These are phyloP conservation scores for Brachypalpus laphriformis DNA, from an alignment of 2,888 invertebrate genomes.

Conservation along the genomic window DNA sequence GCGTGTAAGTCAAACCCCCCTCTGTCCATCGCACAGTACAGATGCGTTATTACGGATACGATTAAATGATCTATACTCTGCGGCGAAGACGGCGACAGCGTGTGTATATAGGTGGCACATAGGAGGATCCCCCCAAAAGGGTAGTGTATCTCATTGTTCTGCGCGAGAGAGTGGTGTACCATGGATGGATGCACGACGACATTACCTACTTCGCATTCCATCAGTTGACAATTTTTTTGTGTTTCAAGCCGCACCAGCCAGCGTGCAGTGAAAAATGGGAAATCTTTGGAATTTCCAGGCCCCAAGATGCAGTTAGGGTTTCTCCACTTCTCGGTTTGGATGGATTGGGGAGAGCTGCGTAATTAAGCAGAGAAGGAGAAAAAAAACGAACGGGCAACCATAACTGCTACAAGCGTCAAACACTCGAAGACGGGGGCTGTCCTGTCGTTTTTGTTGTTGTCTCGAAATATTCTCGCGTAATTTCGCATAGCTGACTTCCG, in stretches of 20 bases:
- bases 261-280: conserved; percentile 64
- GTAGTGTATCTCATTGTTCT: conserved; percentile 68
- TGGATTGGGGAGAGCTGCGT: conserved; percentile 59
- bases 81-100: conserved; percentile 5
- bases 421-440: conserved; percentile 43
- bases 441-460: conserved; percentile 45
- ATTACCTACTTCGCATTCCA: conserved; percentile 73
- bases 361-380: conserved; percentile 57
- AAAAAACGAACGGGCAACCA: conserved; percentile 50
- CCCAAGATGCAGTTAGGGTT: conserved; percentile 68
- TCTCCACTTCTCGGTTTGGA: conserved; percentile 6
- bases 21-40: conserved; percentile 23
- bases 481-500: conserved; percentile 73
- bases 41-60: conserved; percentile 70
- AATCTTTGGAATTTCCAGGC: conserved; percentile 68
- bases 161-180: conserved; percentile 40
- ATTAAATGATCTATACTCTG: conserved; percentile 73
- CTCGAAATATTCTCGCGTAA: conserved; percentile 73
- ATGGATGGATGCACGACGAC: conserved; percentile 68
- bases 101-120: conserved; percentile 19
- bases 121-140: conserved; percentile 67
- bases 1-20: conserved; percentile 21
- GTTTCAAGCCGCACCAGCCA: background rate
- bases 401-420: conserved; percentile 69
- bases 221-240: conserved; percentile 63